Conservation (phyloP, 2,888 invertebrate species). For the Drosophila meridiana region DNA sequence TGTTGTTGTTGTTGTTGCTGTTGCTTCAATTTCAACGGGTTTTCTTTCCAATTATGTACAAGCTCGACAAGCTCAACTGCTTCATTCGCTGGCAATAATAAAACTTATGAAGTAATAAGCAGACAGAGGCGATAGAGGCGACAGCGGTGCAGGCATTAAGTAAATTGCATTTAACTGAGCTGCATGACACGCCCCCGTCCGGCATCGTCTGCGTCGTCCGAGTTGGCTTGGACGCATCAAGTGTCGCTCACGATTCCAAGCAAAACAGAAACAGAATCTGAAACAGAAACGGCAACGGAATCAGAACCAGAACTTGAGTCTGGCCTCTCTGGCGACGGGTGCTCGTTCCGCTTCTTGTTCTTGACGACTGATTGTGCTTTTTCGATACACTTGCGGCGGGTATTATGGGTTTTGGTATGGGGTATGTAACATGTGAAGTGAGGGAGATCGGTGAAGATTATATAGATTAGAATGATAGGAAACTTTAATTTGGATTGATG, state of each 20-base stretch:
- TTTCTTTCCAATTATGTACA: constrained; percentile 67
- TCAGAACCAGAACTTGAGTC: constrained; percentile 16
- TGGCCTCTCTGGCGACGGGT: constrained; percentile 19
- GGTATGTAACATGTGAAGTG: neutral
- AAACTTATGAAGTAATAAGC: constrained; percentile 73
- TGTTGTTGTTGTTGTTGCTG: constrained; percentile 29
- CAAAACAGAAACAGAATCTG: constrained; percentile 32
- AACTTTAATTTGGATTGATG: neutral
- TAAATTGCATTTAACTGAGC: constrained; percentile 60
- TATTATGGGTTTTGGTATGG: neutral
- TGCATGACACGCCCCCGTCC: neutral
- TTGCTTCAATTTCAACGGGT: constrained; percentile 65
- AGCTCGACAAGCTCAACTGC: constrained; percentile 62
- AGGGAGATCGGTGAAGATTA: too few relatives aligned
- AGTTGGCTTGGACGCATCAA: constrained; percentile 43
- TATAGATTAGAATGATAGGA: neutral
- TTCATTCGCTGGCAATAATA: constrained; percentile 71
- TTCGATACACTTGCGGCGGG: neutral
- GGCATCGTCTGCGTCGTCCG: constrained; percentile 7
- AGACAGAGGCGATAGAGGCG: constrained; percentile 1
- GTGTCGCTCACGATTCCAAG: constrained; percentile 42
- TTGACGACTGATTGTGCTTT: constrained; percentile 21
- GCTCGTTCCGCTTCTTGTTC: constrained; percentile 10
- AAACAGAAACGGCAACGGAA: constrained; percentile 15
- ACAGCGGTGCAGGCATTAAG: constrained; percentile 48